A percentile compares a stretch with the other conserved stretches of the same genome.
Evolutionary conservation across 2,113 vertebrate genomes (phyloP).

Genomic region (Petrocephalus microphthalmus): DNA sequence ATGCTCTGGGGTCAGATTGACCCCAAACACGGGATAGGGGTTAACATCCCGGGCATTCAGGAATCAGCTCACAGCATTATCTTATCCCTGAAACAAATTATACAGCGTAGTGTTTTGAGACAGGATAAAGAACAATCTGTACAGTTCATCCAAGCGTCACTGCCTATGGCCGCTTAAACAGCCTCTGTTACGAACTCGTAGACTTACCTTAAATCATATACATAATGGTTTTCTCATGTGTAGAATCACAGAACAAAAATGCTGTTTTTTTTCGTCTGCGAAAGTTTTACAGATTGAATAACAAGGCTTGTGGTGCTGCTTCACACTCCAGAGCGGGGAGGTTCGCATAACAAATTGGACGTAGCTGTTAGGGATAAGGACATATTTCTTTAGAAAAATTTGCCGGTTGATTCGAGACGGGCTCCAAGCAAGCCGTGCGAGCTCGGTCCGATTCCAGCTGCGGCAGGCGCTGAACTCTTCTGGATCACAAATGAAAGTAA

Average conservation of each 20-base stretch:
- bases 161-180: background rate
- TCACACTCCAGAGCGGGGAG: background rate
- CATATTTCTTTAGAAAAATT: background rate
- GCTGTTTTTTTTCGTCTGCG: background rate
- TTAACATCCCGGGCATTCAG: conserved; percentile 22
- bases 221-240: background rate
- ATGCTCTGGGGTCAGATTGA: no score
- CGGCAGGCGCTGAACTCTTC: background rate
- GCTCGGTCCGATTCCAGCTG: background rate
- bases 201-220: background rate
- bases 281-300: background rate
- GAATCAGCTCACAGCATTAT: background rate
- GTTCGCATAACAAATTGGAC: background rate
- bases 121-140: no score
- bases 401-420: background rate
- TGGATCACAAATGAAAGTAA: background rate
- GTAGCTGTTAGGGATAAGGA: background rate
- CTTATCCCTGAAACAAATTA: background rate
- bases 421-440: background rate
- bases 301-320: background rate
- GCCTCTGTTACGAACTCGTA: background rate
- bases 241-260: background rate
- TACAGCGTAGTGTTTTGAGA: conserved; percentile 2
- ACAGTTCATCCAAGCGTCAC: background rate
- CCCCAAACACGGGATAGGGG: no score